Evolutionary conservation across 2,797 vertebrate species (phyloP).

Genomic region (Enteromius viviparus): DNA sequence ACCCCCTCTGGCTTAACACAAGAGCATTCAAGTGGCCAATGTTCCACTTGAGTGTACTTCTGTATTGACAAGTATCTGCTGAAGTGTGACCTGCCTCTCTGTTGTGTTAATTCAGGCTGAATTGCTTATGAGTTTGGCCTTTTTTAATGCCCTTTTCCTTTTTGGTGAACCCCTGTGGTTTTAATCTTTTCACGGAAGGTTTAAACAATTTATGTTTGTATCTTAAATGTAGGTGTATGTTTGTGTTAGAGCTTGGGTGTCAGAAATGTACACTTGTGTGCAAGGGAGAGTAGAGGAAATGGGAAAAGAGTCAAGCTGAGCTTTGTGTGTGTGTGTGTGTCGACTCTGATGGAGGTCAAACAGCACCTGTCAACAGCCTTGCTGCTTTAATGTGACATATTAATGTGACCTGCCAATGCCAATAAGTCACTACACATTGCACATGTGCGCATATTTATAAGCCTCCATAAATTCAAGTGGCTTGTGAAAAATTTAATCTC

Average conservation of each 20-base stretch:
- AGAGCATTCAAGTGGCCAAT: constrained; percentile 47
- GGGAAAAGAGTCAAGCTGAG: constrained; percentile 28
- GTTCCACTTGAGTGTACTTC: constrained; percentile 53
- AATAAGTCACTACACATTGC: constrained; percentile 75
- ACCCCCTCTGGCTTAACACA: constrained; percentile 52
- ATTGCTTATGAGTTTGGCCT: constrained; percentile 71
- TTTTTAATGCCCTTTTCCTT: constrained; percentile 69
- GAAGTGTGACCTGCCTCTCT: constrained; percentile 52
- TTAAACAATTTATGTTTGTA: constrained; percentile 36
- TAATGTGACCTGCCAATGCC: constrained; percentile 78
- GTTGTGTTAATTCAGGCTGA: constrained; percentile 54
- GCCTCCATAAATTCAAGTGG: constrained; percentile 73
- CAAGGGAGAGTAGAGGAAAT: constrained; percentile 44
- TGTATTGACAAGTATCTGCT: constrained; percentile 49
- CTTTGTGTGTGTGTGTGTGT: constrained; percentile 34
- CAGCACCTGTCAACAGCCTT: constrained; percentile 76
- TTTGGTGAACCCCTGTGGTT: constrained; percentile 32
- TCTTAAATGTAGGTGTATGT: constrained; percentile 34
- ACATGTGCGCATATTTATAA: constrained; percentile 79
- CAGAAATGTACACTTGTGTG: constrained; percentile 28
- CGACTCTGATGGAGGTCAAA: constrained; percentile 72
- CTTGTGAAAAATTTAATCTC: constrained; percentile 74
- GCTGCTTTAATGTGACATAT: constrained; percentile 79
- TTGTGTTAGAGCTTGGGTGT: constrained; percentile 39
- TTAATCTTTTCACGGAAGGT: constrained; percentile 38